Conservation (phyloP, 2,113 vertebrate genomes). For the Corynorhinus townsendii region DNA sequence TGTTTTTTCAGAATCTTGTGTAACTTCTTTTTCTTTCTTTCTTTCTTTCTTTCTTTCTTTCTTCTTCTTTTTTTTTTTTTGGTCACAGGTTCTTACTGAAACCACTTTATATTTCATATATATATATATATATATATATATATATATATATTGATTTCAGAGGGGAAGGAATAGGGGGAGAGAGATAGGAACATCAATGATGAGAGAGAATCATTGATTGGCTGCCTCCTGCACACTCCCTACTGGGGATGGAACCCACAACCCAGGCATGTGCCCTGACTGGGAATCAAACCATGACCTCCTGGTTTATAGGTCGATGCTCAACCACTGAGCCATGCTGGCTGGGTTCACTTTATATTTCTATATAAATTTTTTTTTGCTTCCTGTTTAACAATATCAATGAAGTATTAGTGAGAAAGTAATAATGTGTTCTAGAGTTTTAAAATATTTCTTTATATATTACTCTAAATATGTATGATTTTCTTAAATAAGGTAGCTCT, state of each 20-base stretch:
- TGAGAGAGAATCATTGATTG: no score
- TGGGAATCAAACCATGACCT: no score
- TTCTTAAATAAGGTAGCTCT: constrained; percentile 13
- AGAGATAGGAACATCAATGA: no score
- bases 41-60: neutral
- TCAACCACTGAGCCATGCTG: no score
- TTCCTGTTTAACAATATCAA: neutral
- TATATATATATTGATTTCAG: no score
- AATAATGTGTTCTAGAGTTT: neutral
- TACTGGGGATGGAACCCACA: no score
- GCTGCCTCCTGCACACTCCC: no score
- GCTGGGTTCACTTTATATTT: neutral
- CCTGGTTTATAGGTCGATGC: no score
- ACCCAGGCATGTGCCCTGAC: no score
- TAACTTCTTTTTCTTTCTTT: neutral
- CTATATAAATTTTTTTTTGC: neutral
- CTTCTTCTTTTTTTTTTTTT: neutral
- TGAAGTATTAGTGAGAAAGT: neutral
- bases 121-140: no score
- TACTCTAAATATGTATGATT: neutral
- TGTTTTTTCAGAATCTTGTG: neutral
- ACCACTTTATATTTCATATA: neutral
- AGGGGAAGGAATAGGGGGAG: no score
- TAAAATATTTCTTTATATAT: neutral
- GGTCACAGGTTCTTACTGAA: neutral